Base-by-base conservation (phyloP, 2,888 invertebrate genomes). In the Eupithecia insigniata region DNA sequence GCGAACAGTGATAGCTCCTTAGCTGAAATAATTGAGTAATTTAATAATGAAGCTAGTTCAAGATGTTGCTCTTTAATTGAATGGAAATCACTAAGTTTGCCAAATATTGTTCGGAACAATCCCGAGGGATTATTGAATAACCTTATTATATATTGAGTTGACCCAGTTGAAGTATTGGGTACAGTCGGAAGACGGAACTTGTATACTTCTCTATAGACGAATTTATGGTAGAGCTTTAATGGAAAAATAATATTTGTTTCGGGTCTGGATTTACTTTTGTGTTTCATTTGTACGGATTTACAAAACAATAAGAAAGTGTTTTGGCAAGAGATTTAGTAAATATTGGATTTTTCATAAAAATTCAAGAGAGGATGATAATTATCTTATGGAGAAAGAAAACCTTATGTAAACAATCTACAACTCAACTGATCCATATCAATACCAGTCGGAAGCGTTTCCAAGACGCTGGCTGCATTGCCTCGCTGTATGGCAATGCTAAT, bases 121-220 rank as follows among this genome's bases (percentile, higher is more conserved):
- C 69, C 36, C 51, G 60, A 64, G 65, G 66, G 36, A 69, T 66
- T 72, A 69, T 55, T 26, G 34, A 62, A 62, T 62, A 34, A 34
- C 73, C 73, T 67, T 69, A 70, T 73, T 70, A 39, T 46, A 69
- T 72, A 69, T 67, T 58, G 64, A 60, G 22, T 64, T 62, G 73
- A 70, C 55, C 70, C 28, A 60, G 61, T 69, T 70, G 30, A 58
- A 67, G 43, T 60, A 64, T 51, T 22, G n/a, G 22, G 55, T 70
- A 73, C 64, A 70, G 70, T 70, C 60, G 34, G 55, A 22, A 34
- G 16, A 64, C n/a, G n/a, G n/a, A n/a, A n/a, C n/a, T n/a, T n/a
- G n/a, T 55, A 26, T 55, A 26, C 55, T 55, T 26, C 26, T 51
- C 46, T n/a, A n/a, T 8, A 46, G 2, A 10, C 7, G 46, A 46